A percentile compares a stretch with the other conserved stretches of the same genome.
Conservation (phyloP, 2,113 vertebrate genomes). For the Pandion haliaetus region DNA sequence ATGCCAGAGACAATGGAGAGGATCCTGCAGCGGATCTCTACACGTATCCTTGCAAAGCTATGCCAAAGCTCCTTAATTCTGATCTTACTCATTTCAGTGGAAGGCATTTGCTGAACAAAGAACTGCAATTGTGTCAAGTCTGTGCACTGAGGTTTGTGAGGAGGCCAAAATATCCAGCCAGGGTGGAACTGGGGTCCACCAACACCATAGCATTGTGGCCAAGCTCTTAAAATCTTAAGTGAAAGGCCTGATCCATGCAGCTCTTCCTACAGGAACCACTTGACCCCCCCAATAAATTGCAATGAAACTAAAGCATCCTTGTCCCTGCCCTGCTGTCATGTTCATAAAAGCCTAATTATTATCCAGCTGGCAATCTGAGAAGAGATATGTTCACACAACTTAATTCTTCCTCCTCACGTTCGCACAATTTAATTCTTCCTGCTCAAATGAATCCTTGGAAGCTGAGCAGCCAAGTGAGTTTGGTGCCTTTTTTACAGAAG, state of each 20-base stretch:
- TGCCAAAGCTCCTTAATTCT: neutral
- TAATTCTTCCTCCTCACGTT: neutral
- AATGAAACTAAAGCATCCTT: neutral
- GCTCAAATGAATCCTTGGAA: neutral
- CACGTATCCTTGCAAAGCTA: neutral
- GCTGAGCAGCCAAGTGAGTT: neutral
- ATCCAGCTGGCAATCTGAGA: neutral
- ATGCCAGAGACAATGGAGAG: neutral
- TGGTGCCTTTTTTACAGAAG: neutral
- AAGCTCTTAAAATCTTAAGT: neutral
- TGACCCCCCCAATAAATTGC: neutral
- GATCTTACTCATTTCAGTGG: neutral
- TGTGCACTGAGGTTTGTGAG: neutral
- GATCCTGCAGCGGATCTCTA: neutral
- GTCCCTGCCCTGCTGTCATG: neutral
- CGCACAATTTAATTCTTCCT: neutral
- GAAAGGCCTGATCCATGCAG: neutral
- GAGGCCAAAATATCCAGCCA: neutral
- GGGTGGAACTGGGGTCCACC: neutral
- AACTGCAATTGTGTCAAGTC: neutral
- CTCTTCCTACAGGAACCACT: neutral
- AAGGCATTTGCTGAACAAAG: neutral
- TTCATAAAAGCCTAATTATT: neutral
- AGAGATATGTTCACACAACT: neutral
- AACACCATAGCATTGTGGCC: too few relatives aligned